These are phyloP conservation scores for Zaprionus tsacasi DNA, from an alignment of 1,140 invertebrate species.

Conservation along the genomic window DNA sequence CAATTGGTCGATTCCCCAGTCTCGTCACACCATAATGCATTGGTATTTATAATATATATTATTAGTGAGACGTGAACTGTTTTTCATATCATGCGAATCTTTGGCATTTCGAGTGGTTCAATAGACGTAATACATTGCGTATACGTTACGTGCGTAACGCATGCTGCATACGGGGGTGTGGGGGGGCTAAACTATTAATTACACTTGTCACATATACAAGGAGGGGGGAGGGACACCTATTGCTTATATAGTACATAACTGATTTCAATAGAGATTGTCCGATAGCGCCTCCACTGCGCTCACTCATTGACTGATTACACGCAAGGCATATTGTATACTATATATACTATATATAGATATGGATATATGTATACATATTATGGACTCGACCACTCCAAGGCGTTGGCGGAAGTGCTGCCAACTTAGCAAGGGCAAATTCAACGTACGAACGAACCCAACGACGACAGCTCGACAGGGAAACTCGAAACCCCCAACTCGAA, in stretches of 20 bases:
- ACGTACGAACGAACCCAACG: not conserved
- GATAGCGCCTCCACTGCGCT: slow-evolving; percentile 14
- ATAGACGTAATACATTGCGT: slow-evolving; percentile 36
- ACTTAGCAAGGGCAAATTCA: slow-evolving; percentile 17
- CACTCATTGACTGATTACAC: slow-evolving; percentile 9
- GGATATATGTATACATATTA: not conserved
- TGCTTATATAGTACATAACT: slow-evolving; percentile 6
- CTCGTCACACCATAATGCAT: not conserved
- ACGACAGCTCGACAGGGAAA: slow-evolving; percentile 25
- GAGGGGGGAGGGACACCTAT: not conserved
- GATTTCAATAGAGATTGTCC: slow-evolving; percentile 30
- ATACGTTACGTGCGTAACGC: slow-evolving; percentile 30
- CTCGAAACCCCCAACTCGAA: slow-evolving; percentile 29
- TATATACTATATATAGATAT: not conserved
- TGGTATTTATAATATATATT: slow-evolving; percentile 1
- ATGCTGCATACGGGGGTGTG: not conserved
- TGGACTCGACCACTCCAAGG: not conserved
- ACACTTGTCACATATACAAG: slow-evolving; percentile 7
- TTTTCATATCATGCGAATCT: not conserved
- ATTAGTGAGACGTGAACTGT: not conserved
- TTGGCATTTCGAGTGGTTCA: slow-evolving; percentile 15
- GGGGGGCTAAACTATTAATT: slow-evolving; percentile 26
- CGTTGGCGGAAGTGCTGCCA: slow-evolving; percentile 28
- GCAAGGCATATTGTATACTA: slow-evolving; percentile 7
- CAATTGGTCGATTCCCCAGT: not conserved